These are phyloP conservation scores for Poecilobothrus nobilitatus DNA, from an alignment of 2,888 invertebrate species.

Conservation along the genomic window DNA sequence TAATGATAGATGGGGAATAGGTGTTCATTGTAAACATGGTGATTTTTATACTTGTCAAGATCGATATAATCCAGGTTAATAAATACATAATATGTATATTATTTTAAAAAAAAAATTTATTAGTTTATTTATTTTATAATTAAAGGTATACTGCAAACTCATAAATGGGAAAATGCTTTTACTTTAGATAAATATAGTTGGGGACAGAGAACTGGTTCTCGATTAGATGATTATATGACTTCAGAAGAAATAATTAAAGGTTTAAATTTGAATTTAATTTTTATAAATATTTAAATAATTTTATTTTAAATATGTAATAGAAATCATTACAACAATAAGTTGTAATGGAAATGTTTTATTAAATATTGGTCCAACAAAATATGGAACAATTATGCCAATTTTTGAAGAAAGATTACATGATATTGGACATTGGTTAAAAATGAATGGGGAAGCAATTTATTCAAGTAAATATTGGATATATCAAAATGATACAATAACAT, in stretches of 20 bases:
- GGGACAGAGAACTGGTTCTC: constrained; percentile 74
- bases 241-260: constrained; percentile 56
- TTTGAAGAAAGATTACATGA: constrained; percentile 74
- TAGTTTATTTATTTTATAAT: background rate
- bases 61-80: constrained; percentile 66
- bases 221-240: constrained; percentile 57
- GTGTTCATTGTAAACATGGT: constrained; percentile 74
- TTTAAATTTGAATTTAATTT: constrained; percentile 16
- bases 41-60: constrained; percentile 81
- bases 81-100: background rate
- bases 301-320: constrained; percentile 26
- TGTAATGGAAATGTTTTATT: constrained; percentile 61
- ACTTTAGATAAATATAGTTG: constrained; percentile 80
- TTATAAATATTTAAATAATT: background rate
- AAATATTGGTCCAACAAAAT: constrained; percentile 83
- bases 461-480: constrained; percentile 63
- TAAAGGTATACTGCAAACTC: constrained; percentile 53
- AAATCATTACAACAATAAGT: constrained; percentile 67
- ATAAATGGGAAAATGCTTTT: constrained; percentile 96
- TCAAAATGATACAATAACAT: constrained; percentile 69
- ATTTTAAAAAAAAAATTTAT: background rate
- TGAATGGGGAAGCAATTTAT: constrained; percentile 87
- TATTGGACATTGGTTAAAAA: constrained; percentile 69
- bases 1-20: constrained; percentile 90
- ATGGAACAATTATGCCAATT: constrained; percentile 76